Base-by-base conservation (phyloP, 2,113 vertebrate species). In the Pteruthius melanotis region DNA sequence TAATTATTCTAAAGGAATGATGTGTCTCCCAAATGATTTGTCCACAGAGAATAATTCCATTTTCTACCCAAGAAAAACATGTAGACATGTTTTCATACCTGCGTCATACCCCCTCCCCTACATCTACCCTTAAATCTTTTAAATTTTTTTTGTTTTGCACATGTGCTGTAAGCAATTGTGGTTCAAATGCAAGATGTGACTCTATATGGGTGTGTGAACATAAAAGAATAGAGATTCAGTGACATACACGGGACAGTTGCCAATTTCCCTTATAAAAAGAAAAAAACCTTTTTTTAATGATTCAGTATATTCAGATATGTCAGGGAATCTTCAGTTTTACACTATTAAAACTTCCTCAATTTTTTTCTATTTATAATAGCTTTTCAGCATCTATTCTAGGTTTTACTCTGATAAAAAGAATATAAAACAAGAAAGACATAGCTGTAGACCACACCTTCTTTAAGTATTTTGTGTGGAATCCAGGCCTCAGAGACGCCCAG, bases 51-150 rank as follows among this genome's bases (percentile, higher is more conserved):
- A 9, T 8, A 80, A 53, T 74, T 76, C 22, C 12, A 35, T 37
- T 65, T 86, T 70, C 23, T 81, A 17, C 7, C 7, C 2, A 28
- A 80, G 57, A 59, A 76, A 85, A n/a, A 14, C 6, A 22, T 21
- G 12, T 15, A 47, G 27, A 42, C 1, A 1, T 37, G 5, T 35
- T 35, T 59, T 59, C 22, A 24, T 35, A 59, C 1, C 23, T 31
- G 20, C 26, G 8, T 45, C 3, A 3, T 30, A 66, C 8, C 11
- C 10, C 15, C 9, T n/a, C 13, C 20, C 10, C 24, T n/a, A 24
- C 50, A 28, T 0, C 0, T 24, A 22, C 7, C 7, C 23, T 49
- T 35, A 71, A 65, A 76, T 28, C 7, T 53, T 6, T 28, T 74
- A 61, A 77, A 69, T 60, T 10, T 76, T 5, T 11, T 68, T 60